Base-by-base conservation (phyloP, 2,888 invertebrate genomes). In the Stratiomys singularior region DNA sequence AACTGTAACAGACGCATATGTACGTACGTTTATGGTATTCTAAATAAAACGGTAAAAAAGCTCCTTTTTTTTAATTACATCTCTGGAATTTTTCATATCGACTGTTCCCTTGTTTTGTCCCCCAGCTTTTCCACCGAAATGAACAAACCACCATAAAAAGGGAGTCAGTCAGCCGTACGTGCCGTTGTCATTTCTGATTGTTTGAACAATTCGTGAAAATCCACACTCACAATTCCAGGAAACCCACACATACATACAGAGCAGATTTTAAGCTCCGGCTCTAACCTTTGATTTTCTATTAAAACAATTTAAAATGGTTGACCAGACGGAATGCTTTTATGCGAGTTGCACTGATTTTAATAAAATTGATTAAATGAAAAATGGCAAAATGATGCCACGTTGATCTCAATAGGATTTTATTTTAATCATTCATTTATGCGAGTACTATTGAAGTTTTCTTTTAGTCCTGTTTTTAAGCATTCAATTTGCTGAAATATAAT, bases 31-130 rank as follows among this genome's bases (percentile, higher is more conserved):
- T 46, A 21, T 46, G 67, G 67, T 67, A 67, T 67, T 27, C 67
- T 67, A 67, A 67, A 67, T 67, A 67, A 67, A 67, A 67, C 9
- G 28, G 37, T 9, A n/a, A n/a, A n/a, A n/a, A n/a, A n/a, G n/a
- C n/a, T n/a, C 5, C 37, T 37, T 21, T 67, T 67, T 67, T 67
- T 67, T 67, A 67, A 67, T 67, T 67, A 67, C 67, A 67, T 67
- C 30, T 37, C 67, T 30, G 67, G 67, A 67, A 67, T 67, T 67
- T 67, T 44, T 46, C 44, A 67, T 67, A 67, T 67, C 37, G 30
- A n/a, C 15, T 30, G 21, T 44, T 23, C 15, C 21, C 23, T 67
- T 21, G 11, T 27, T 11, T 46, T 67, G 11, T 60, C 25, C 25
- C 60, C 7, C 67, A 4, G 9, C 27, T 21, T 27, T 18, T 15